Evolutionary conservation across 2,797 vertebrate genomes (phyloP).

Genomic region (Columba guinea): DNA sequence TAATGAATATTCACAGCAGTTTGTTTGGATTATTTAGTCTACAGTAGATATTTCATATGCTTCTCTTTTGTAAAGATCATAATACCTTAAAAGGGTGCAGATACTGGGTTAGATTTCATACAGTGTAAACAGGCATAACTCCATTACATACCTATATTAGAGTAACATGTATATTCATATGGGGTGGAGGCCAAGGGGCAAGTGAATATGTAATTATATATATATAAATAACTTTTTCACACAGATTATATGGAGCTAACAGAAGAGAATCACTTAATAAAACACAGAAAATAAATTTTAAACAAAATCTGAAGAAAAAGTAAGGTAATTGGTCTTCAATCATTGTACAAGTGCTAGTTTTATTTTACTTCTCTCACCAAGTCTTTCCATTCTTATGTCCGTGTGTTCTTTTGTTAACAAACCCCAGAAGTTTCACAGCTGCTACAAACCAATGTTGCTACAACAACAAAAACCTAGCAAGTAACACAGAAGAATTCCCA

Average conservation of each 20-base stretch:
- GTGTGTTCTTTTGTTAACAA: neutral
- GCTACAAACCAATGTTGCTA: neutral
- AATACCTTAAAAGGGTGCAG: neutral
- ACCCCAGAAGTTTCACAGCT: neutral
- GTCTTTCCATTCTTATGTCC: neutral
- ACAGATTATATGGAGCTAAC: neutral
- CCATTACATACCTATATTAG: rapidly evolving
- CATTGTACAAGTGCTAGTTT: neutral
- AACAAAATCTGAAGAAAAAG: neutral
- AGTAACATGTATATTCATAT: neutral
- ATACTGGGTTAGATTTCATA: neutral
- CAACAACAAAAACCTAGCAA: neutral
- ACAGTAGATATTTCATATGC: neutral
- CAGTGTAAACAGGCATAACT: neutral
- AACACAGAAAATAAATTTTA: neutral
- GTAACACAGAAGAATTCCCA: neutral
- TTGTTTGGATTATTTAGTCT: neutral
- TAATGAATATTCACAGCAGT: neutral
- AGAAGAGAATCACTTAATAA: neutral
- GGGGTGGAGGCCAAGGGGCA: rapidly evolving
- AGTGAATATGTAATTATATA: neutral
- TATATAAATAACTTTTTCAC: neutral
- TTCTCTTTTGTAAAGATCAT: neutral
- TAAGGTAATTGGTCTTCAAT: neutral
- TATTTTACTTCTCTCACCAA: neutral